These are phyloP conservation scores for Pleuronectes platessa DNA, from an alignment of 2,113 vertebrate genomes.

Conservation along the genomic window DNA sequence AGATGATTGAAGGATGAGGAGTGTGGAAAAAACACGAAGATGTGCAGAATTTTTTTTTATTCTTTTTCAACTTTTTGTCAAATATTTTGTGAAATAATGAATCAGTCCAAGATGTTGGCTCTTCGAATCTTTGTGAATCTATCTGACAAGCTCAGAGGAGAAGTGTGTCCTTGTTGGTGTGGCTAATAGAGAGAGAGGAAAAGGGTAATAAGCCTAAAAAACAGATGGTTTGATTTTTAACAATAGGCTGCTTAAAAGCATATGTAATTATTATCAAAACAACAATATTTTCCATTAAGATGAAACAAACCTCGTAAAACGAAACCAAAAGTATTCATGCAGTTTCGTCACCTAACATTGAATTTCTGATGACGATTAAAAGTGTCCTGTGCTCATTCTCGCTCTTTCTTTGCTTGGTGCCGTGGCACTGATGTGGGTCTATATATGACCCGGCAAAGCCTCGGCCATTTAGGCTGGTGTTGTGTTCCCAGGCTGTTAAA, in stretches of 20 bases:
- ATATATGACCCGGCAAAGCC: slow-evolving; percentile 71
- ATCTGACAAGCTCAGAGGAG: too few species aligned
- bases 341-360: slow-evolving; percentile 21
- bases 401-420: slow-evolving; percentile 24
- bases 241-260: too few species aligned
- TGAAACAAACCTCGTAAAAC: background rate
- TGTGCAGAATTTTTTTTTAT: background rate
- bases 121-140: background rate
- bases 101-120: background rate
- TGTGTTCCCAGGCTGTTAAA: slow-evolving; percentile 68
- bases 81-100: background rate
- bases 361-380: slow-evolving; percentile 35
- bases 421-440: slow-evolving; percentile 51
- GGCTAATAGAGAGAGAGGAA: too few species aligned
- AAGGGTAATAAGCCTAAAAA: too few species aligned
- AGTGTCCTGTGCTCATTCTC: slow-evolving; percentile 46
- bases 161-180: too few species aligned
- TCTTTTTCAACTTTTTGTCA: background rate
- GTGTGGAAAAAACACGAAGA: background rate
- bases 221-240: too few species aligned
- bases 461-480: slow-evolving; percentile 66
- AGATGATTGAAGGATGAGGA: background rate
- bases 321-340: background rate
- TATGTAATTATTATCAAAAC: too few species aligned
- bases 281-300: too few species aligned